A percentile compares a stretch with the other conserved stretches of the same genome.
phyloP scores from a whole-genome alignment of 2,797 vertebrate genomes.

The Danio kyathit region DNA sequence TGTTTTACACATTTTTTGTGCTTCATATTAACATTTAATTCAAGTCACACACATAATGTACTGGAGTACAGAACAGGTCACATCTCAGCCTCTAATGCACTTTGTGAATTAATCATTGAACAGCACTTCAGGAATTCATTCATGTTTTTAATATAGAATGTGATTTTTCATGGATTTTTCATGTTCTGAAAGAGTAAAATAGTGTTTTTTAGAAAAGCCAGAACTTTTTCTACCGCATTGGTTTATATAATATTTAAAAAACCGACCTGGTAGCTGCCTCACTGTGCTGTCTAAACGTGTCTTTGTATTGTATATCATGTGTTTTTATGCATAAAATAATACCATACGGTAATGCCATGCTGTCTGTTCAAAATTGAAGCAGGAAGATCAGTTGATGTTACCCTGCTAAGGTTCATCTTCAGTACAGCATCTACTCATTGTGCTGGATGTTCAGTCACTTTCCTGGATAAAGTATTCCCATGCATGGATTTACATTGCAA shows the following conservation, averaged over 20 bases:
- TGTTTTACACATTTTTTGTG: not conserved
- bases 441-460: conserved; percentile 50
- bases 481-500: conserved; percentile 62
- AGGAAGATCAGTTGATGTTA: conserved; percentile 39
- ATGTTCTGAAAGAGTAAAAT: not conserved
- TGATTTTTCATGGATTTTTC: conserved; percentile 3
- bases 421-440: conserved; percentile 30
- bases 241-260: not conserved
- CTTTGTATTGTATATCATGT: not conserved
- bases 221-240: not conserved
- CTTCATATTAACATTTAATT: not conserved
- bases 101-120: conserved; percentile 18
- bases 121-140: not conserved
- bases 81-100: not conserved
- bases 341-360: not conserved
- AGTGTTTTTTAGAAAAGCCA: not conserved
- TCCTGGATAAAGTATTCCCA: conserved; percentile 56
- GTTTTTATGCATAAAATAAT: not conserved
- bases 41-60: not conserved
- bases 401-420: conserved; percentile 37
- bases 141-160: conserved; percentile 2
- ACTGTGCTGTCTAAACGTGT: not conserved
- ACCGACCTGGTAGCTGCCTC: not conserved
- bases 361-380: conserved; percentile 31
- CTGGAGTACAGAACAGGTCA: not conserved